Conservation (phyloP, 2,797 vertebrate genomes). For the Neoniphon sammara region DNA sequence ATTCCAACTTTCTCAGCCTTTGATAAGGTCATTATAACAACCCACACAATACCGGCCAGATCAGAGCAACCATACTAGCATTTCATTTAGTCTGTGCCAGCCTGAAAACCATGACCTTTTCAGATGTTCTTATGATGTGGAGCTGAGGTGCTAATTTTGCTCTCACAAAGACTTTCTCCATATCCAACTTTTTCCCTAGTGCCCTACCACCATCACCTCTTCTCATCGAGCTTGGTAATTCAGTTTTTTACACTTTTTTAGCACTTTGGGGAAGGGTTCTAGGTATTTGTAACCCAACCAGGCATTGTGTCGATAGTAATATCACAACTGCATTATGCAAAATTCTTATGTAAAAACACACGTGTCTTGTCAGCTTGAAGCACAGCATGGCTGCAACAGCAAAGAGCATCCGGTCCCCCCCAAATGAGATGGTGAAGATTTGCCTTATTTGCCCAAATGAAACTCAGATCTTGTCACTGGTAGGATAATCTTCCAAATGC, state of each 20-base stretch:
- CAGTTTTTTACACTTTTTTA: constrained; percentile 7
- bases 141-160: constrained; percentile 59
- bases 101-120: constrained; percentile 77
- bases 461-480: neutral
- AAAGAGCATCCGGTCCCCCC: neutral
- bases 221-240: constrained; percentile 40
- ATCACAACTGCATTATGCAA: neutral
- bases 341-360: too few species aligned
- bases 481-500: constrained; percentile 9
- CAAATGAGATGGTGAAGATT: neutral
- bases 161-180: constrained; percentile 50
- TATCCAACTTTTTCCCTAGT: constrained; percentile 42
- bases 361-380: neutral
- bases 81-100: constrained; percentile 67
- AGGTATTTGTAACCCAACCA: neutral
- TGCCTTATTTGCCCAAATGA: neutral
- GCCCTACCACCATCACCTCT: constrained; percentile 6
- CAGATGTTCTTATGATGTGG: constrained; percentile 60
- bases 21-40: constrained; percentile 77
- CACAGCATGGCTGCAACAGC: neutral
- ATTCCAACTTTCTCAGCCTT: constrained; percentile 61
- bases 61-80: constrained; percentile 64
- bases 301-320: neutral
- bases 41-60: constrained; percentile 56
- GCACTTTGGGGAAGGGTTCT: neutral